phyloP scores from a whole-genome alignment of 2,113 vertebrate species.

The Steatornis caripensis region DNA sequence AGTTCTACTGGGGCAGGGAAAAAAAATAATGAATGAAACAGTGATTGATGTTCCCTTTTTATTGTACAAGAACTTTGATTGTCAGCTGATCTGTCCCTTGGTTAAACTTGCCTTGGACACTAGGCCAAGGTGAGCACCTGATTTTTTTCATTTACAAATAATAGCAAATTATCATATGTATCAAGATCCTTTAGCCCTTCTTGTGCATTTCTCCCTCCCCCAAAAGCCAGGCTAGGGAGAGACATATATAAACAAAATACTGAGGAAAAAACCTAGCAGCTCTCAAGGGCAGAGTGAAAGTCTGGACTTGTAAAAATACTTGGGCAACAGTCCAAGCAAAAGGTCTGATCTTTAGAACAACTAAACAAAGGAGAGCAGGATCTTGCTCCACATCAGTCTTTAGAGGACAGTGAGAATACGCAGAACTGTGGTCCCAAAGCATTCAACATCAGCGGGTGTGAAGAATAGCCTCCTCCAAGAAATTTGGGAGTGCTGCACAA shows the following conservation, averaged over 20 bases:
- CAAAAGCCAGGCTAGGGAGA: neutral
- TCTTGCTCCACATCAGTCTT: neutral
- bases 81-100: neutral
- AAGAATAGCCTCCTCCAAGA: neutral
- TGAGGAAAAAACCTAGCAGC: neutral
- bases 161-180: neutral
- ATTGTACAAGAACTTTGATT: neutral
- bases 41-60: neutral
- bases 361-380: neutral
- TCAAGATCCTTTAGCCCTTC: neutral
- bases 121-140: neutral
- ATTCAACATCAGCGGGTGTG: neutral
- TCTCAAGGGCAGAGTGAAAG: slow-evolving; percentile 32
- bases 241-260: neutral
- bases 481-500: neutral
- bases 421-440: neutral
- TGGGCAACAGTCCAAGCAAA: neutral
- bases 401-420: neutral
- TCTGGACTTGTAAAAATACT: slow-evolving; percentile 32
- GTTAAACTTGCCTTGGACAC: neutral
- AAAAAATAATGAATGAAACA: neutral
- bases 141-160: neutral
- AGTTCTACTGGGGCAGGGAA: neutral
- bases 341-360: neutral
- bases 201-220: neutral